Evolutionary conservation across 2,113 vertebrate genomes (phyloP).

Genomic region (Nycticryphes semicollaris): DNA sequence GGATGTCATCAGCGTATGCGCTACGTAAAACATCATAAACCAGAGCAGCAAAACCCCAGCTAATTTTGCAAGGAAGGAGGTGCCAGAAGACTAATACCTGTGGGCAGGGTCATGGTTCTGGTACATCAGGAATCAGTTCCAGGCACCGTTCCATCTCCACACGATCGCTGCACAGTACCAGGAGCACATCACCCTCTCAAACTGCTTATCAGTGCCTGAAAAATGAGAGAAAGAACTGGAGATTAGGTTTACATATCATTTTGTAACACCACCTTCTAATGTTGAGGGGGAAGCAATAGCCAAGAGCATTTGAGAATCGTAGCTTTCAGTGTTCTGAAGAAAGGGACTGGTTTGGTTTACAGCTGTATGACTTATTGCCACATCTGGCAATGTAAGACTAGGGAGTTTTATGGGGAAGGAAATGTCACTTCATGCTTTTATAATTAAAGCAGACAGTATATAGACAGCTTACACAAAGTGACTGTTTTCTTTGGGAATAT

Average conservation of each 20-base stretch:
- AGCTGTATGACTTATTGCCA: background rate
- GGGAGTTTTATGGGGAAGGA: background rate
- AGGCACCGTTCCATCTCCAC: background rate
- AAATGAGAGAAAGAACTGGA: background rate
- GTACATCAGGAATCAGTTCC: background rate
- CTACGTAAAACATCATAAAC: background rate
- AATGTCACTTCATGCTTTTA: background rate
- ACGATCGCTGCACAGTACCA: background rate
- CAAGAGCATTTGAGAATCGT: background rate
- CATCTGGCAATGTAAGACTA: background rate
- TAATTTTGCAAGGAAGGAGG: background rate
- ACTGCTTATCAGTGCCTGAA: background rate
- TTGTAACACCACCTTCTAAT: background rate
- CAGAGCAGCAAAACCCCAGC: background rate
- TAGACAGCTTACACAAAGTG: background rate
- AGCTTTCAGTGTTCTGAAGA: background rate
- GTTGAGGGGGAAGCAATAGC: background rate
- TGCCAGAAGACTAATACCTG: background rate
- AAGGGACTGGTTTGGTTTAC: background rate
- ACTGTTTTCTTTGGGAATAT: background rate
- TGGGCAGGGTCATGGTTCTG: background rate
- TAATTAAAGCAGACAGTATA: background rate
- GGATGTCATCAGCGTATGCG: background rate
- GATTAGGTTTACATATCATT: accelerated
- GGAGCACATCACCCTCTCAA: background rate